phyloP scores from a whole-genome alignment of 2,113 vertebrate genomes.

The Hyperopisus bebe region DNA sequence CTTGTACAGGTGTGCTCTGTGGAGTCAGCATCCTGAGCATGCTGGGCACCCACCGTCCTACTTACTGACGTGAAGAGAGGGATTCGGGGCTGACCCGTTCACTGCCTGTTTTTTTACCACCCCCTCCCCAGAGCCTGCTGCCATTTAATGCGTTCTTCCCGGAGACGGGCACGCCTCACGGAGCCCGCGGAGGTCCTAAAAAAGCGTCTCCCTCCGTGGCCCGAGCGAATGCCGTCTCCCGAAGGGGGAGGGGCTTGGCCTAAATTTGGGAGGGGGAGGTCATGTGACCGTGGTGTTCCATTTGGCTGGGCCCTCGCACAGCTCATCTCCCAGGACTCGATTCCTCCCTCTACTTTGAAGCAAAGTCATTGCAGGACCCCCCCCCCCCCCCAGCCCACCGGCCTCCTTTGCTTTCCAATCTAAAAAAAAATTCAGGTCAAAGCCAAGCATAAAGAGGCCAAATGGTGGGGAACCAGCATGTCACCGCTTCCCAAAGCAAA shows the following conservation, averaged over 20 bases:
- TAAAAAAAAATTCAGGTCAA: conserved; percentile 3
- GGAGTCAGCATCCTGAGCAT: background rate
- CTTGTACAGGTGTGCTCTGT: background rate
- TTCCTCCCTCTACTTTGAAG: background rate
- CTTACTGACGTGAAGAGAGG: background rate
- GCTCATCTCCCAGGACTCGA: background rate
- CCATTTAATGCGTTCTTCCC: background rate
- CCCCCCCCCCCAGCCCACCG: background rate
- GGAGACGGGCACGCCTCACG: background rate
- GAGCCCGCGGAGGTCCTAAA: background rate
- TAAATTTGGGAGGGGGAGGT: background rate
- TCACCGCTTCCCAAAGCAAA: background rate
- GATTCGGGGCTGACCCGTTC: background rate
- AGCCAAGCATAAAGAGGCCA: background rate
- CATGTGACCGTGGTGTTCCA: background rate
- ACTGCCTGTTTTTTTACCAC: background rate
- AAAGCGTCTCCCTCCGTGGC: background rate
- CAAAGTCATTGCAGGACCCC: background rate
- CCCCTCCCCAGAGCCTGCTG: background rate
- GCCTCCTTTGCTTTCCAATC: background rate
- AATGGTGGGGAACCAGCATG: background rate
- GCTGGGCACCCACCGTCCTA: background rate
- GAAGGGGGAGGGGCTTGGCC: background rate
- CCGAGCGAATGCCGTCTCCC: background rate
- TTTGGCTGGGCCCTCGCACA: background rate